Conservation (phyloP, 2,797 vertebrate species). For the Notolepis coatsorum region DNA sequence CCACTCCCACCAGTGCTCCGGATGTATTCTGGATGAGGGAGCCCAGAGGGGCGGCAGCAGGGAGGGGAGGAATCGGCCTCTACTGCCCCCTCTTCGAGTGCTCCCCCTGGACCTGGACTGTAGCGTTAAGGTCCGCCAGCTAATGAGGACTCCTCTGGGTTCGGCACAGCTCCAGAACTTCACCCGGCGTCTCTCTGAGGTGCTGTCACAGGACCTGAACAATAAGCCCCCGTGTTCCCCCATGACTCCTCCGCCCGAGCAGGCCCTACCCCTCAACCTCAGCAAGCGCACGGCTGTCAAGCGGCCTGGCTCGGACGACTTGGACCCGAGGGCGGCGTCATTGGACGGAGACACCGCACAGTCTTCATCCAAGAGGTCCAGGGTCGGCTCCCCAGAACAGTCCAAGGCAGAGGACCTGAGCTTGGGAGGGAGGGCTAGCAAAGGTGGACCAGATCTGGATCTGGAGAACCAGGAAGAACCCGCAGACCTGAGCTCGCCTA, state of each 20-base stretch:
- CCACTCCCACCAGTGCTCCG: conserved; percentile 66
- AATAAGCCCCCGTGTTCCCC: conserved; percentile 54
- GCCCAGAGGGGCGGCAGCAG: conserved; percentile 33
- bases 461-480: conserved; percentile 78
- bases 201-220: conserved; percentile 80
- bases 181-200: conserved; percentile 82
- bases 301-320: conserved; percentile 34
- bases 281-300: conserved; percentile 77
- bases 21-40: conserved; percentile 56
- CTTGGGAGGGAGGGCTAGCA: conserved; percentile 27
- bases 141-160: conserved; percentile 80
- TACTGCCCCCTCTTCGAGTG: conserved; percentile 81
- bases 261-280: conserved; percentile 82
- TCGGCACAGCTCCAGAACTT: conserved; percentile 80
- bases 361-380: conserved; percentile 54
- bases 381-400: conserved; percentile 41
- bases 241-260: conserved; percentile 71
- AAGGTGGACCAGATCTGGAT: conserved; percentile 26
- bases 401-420: conserved; percentile 37
- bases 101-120: conserved; percentile 85
- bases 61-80: conserved; percentile 55
- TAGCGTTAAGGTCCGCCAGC: conserved; percentile 81
- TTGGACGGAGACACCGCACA: conserved; percentile 9
- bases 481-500: conserved; percentile 83
- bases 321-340: conserved; percentile 15